Base-by-base conservation (phyloP, 1,140 invertebrate genomes). In the Xylocopa sonorina region DNA sequence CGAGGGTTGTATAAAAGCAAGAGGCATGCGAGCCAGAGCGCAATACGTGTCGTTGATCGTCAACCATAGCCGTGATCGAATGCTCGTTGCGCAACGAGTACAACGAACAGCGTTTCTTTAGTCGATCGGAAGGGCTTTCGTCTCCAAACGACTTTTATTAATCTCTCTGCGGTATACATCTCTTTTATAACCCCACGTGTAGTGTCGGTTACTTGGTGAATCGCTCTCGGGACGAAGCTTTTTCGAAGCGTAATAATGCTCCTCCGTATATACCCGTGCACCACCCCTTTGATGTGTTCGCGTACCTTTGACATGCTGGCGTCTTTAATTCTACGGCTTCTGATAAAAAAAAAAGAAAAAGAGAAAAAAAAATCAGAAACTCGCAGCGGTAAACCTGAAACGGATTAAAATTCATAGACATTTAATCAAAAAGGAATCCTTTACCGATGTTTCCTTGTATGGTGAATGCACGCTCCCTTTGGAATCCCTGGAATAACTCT, bases 401-500 rank as follows among this genome's bases (percentile, higher is more conserved):
- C 16, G 2, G 3, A 29, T 46, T 46, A n/a, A 66, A 48, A 46
- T 46, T 64, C 24, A 9, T 24, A 21, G 14, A 29, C 27, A 6
- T 46, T 21, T 18, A 5, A 48, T 48, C 38, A 16, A 38, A 7
- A 60, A 64, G 7, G 3, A 29, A 46, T 2, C 12, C 10, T 32
- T 29, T n/a, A 24, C 4, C 58, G 10, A 62, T 10, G 27, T 16
- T 14, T n/a, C 43, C 5, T n/a, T 27, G 0, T 38, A n/a, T 27
- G 16, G 16, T 2, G 4, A 4, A 10, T 2, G 10, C 18, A 18
- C 1, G 9, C 32, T 27, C 29, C 43, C n/a, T 14, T 32, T 18
- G 63, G 18, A 66, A 48, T 66, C 43, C 9, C 12, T 62, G 27
- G 64, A 77, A 58, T 77, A 77, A 69, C 57, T 32, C 18, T 38